Base-by-base conservation (phyloP, 2,797 vertebrate genomes). In the Hafferia zeledoni region DNA sequence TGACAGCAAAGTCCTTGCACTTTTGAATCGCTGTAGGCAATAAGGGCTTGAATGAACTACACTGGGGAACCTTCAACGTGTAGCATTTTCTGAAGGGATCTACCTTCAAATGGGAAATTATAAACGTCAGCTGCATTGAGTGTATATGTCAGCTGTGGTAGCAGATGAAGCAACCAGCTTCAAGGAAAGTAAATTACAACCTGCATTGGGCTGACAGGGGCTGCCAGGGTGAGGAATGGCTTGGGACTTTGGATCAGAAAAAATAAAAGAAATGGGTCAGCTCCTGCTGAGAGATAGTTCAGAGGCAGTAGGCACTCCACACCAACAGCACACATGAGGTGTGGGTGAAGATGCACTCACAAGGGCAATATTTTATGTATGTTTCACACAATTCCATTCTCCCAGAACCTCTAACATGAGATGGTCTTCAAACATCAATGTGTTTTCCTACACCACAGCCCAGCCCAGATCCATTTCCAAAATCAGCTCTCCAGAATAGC, bases 161-260 rank as follows among this genome's bases (percentile, higher is more conserved):
- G 68, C 7, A 52, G 89, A 89, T 4, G 0, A 74, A 90, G 37
- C 80, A 88, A 88, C n/a, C 2, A 94, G 78, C 85, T 91, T 82
- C 80, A 88, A 67, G 67, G 77, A 41, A 95, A 91, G 93, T 79
- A 96, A 94, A 96, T 96, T 95, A 94, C 74, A 91, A n/a, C 49
- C 63, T 87, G 70, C 83, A 74, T 68, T 79, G 81, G 67, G 68
- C 63, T 95, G 94, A 72, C 91, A 86, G 63, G 84, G 84, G 85
- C 91, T 94, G 85, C 87, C 52, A 86, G 70, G 63, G 63, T 68
- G 63, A 96, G 67, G 77, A 90, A 93, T 6, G 5, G 41, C 74
- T 92, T 84, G 74, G 92, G 85, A 94, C 87, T 91, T 69, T 4
- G 15, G 70, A 90, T 94, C 74, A 92, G 77, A 90, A 72, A 67